phyloP scores from a whole-genome alignment of 1,140 invertebrate species.

The Pseudachorutes palmiensis region DNA sequence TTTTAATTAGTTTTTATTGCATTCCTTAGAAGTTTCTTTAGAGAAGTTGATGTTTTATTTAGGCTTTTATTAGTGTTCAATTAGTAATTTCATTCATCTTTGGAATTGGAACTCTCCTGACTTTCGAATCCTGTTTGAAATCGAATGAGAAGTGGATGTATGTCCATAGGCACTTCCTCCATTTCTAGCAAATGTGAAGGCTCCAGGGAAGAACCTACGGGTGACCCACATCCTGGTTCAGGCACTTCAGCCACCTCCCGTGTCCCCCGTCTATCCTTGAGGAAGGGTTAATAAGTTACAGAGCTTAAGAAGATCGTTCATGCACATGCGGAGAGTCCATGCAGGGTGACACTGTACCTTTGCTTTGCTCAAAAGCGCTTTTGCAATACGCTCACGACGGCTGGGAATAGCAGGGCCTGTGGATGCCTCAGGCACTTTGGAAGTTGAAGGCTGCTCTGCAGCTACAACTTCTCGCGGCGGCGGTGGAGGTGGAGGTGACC shows the following conservation, averaged over 20 bases:
- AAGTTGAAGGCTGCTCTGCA: neutral
- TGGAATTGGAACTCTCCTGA: too few relatives aligned
- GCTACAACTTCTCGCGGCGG: too few relatives aligned
- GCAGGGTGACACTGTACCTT: neutral
- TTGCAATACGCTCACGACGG: neutral
- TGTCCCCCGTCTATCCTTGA: slow-evolving; percentile 4
- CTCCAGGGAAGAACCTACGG: neutral
- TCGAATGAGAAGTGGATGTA: neutral
- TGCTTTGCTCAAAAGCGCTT: neutral
- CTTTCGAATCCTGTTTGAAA: neutral
- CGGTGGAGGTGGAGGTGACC: too few relatives aligned
- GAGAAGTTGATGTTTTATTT: too few relatives aligned
- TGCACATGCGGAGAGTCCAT: neutral
- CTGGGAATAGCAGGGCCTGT: neutral
- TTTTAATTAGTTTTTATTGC: too few relatives aligned
- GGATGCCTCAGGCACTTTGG: neutral
- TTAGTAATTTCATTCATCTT: too few relatives aligned
- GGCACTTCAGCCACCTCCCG: neutral
- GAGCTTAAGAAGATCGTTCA: neutral
- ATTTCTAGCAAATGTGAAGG: neutral
- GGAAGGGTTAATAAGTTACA: neutral
- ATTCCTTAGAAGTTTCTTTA: too few relatives aligned
- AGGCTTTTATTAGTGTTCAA: too few relatives aligned
- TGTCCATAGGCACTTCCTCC: neutral
- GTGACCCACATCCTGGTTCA: neutral